These are phyloP conservation scores for Acleris holmiana DNA, from an alignment of 2,888 invertebrate species.

Conservation along the genomic window DNA sequence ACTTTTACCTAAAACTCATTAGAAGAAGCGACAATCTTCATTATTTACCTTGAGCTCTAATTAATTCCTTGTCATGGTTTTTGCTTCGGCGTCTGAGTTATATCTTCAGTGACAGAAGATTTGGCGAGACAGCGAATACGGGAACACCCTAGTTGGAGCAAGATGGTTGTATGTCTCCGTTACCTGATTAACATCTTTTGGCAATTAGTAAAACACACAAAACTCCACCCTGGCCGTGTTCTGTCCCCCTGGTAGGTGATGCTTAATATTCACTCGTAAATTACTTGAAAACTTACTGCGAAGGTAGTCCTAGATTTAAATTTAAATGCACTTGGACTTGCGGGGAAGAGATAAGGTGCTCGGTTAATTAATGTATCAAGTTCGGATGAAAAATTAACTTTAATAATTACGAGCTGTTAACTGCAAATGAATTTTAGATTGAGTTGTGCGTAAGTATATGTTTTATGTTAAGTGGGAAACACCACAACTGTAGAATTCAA, in stretches of 20 bases:
- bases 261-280: conserved; percentile 82
- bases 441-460: too few relatives aligned
- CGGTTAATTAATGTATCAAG: conserved; percentile 36
- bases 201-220: conserved; percentile 87
- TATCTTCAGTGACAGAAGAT: conserved; percentile 59
- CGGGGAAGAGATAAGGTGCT: conserved; percentile 61
- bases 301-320: conserved; percentile 70
- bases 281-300: conserved; percentile 81
- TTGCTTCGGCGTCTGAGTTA: conserved; percentile 82
- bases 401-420: conserved; percentile 9
- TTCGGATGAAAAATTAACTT: conserved; percentile 26
- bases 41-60: conserved; percentile 83
- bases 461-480: too few relatives aligned
- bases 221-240: conserved; percentile 85
- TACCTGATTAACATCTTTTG: conserved; percentile 85
- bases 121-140: conserved; percentile 53
- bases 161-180: conserved; percentile 63
- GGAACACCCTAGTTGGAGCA: conserved; percentile 44
- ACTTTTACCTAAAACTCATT: conserved; percentile 75
- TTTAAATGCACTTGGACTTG: conserved; percentile 72
- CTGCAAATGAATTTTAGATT: conserved; percentile 5
- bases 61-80: conserved; percentile 86
- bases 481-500: too few relatives aligned
- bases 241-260: conserved; percentile 82
- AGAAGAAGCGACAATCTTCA: conserved; percentile 81